phyloP scores from a whole-genome alignment of 2,888 invertebrate genomes.

The Acrobasis repandana region DNA sequence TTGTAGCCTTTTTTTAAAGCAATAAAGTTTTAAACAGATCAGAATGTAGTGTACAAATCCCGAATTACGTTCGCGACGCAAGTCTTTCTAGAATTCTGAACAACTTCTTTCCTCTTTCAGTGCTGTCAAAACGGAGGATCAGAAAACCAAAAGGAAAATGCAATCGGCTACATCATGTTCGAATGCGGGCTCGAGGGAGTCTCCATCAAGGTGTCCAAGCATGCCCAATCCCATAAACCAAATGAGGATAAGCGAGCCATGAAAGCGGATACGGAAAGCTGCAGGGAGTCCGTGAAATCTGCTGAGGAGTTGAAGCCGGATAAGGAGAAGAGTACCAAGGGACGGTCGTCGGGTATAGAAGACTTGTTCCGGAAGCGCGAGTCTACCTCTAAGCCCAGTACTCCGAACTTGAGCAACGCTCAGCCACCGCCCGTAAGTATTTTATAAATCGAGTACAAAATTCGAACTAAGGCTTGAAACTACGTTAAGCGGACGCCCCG shows the following conservation, averaged over 20 bases:
- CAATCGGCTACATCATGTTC: slow-evolving; percentile 97
- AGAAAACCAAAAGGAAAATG: slow-evolving; percentile 83
- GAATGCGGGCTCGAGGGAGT: slow-evolving; percentile 97
- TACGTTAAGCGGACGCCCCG: no score
- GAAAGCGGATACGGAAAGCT: slow-evolving; percentile 65
- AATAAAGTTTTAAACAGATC: no score
- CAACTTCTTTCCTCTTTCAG: slow-evolving; percentile 35
- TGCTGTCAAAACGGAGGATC: slow-evolving; percentile 63
- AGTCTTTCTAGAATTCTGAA: not conserved
- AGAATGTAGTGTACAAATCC: no score
- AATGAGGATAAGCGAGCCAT: slow-evolving; percentile 82
- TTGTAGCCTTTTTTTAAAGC: no score
- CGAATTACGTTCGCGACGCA: no score
- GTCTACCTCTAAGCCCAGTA: slow-evolving; percentile 83
- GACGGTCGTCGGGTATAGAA: slow-evolving; percentile 70
- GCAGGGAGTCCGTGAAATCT: slow-evolving; percentile 76
- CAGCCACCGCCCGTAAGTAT: slow-evolving; percentile 52
- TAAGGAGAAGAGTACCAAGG: slow-evolving; percentile 60
- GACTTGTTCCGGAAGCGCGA: slow-evolving; percentile 79
- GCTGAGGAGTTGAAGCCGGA: slow-evolving; percentile 70
- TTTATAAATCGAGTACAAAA: not conserved
- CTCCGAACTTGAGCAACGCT: slow-evolving; percentile 78
- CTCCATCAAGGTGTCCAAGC: slow-evolving; percentile 88
- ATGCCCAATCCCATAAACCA: slow-evolving; percentile 89
- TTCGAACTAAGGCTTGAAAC: no score